A percentile compares a stretch with the other conserved stretches of the same genome.
These are phyloP conservation scores for Patella ulyssiponensis DNA, from an alignment of 2,888 invertebrate genomes.

Conservation along the genomic window DNA sequence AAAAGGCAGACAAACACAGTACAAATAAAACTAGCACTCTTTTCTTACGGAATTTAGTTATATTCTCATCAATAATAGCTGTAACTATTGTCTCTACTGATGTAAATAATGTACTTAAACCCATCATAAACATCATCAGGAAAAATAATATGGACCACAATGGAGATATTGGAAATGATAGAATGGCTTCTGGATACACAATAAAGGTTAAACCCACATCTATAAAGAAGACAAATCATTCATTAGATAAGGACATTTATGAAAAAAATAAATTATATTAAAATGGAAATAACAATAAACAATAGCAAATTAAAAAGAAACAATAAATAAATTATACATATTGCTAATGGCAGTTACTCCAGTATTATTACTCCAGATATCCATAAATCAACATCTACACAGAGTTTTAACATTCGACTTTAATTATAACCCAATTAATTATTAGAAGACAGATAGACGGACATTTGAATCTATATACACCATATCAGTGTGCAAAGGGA, in stretches of 20 bases:
- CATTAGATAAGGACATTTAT: background rate
- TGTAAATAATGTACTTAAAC: conserved; percentile 57
- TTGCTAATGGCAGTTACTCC: too few relatives aligned
- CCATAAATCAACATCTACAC: too few relatives aligned
- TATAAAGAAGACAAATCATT: conserved; percentile 31
- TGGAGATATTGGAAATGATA: conserved; percentile 56
- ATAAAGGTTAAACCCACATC: conserved; percentile 65
- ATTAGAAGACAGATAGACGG: too few relatives aligned
- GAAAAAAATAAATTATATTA: background rate
- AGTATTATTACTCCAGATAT: too few relatives aligned
- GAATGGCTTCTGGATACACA: conserved; percentile 58
- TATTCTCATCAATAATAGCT: conserved; percentile 55
- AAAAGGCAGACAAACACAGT: conserved; percentile 80
- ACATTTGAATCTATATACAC: too few relatives aligned
- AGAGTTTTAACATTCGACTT: too few relatives aligned
- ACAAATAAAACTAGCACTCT: conserved; percentile 76
- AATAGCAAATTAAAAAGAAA: background rate
- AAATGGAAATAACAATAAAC: background rate
- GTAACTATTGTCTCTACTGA: conserved; percentile 57
- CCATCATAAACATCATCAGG: conserved; percentile 61
- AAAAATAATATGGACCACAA: conserved; percentile 65
- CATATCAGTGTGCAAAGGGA: too few relatives aligned
- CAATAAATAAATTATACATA: background rate
- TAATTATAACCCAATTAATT: too few relatives aligned
- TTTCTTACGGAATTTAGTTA: conserved; percentile 41